Base-by-base conservation (phyloP, 2,888 invertebrate genomes). In the Eristalis arbustorum region DNA sequence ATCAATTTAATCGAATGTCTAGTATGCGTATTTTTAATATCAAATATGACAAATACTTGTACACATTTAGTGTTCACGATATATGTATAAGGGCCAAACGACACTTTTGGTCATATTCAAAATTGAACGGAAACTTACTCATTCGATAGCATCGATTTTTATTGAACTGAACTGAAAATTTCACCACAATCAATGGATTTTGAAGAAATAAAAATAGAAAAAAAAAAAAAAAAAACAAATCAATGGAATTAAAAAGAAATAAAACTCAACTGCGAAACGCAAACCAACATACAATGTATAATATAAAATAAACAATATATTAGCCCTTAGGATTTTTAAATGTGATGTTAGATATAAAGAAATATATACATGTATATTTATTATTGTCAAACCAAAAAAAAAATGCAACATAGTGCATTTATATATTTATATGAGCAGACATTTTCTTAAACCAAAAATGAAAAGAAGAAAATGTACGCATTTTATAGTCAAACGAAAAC, bases 321-420 rank as follows among this genome's bases (percentile, higher is more conserved):
- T 87, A 87, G 87, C 74, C 78, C 87, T 69, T 87, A 87, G 87
- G 87, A 87, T 75, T 87, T 82, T 83, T 88, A 83, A 88, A 88
- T 88, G 89, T 85, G 84, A 89, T 89, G 89, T 89, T 89, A 88
- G 88, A 82, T 84, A 79, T 88, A 88, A 85, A 78, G 61, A 73
- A 62, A 73, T 56, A 85, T 79, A 80, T 74, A 83, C 69, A 75
- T 66, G 76, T 84, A 84, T 82, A 88, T 88, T 74, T 84, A 81
- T 83, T 62, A 76, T 67, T 75, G 74, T 71, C 71, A 76, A 73
- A 85, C 83, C 68, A 61, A 61, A 63, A 31, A 40, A 28, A 31
- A 56, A 84, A 84, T 82, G 84, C 82, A 75, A 84, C 74, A 57
- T 79, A 79, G 78, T 82, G 84, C 84, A 88, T 84, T 88, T 82